Conservation (phyloP, 2,113 vertebrate species). For the Podiceps cristatus region DNA sequence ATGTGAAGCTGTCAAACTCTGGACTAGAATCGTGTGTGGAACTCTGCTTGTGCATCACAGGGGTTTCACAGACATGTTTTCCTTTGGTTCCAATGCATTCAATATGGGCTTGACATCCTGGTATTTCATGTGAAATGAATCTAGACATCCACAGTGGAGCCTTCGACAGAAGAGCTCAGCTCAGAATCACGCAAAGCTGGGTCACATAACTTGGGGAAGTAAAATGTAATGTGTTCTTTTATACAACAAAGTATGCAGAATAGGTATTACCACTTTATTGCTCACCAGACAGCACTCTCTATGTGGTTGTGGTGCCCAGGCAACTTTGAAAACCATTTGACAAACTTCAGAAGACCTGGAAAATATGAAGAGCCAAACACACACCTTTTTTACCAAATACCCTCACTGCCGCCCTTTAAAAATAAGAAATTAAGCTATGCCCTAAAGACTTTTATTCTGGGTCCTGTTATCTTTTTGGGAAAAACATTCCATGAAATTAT, state of each 20-base stretch:
- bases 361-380: not conserved
- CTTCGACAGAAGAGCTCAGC: not conserved
- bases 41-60: not conserved
- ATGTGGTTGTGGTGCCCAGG: accelerated
- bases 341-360: not conserved
- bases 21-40: not conserved
- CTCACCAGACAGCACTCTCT: not conserved
- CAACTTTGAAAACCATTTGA: not conserved
- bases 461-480: not conserved
- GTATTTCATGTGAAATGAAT: not conserved
- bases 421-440: not conserved
- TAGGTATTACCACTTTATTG: not conserved
- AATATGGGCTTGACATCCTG: not conserved
- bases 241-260: not conserved
- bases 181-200: not conserved
- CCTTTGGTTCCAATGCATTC: not conserved
- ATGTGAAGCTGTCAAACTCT: not conserved
- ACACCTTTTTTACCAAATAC: not conserved
- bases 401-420: not conserved
- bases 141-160: not conserved
- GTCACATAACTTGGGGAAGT: not conserved
- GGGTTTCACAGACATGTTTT: not conserved
- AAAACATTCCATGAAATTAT: not conserved
- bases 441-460: not conserved
- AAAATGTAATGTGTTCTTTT: not conserved